A percentile compares a stretch with the other conserved stretches of the same genome.
These are phyloP conservation scores for Ophioderma brevispina DNA, from an alignment of 35 echinoderm and acorn worm species.

Conservation along the genomic window DNA sequence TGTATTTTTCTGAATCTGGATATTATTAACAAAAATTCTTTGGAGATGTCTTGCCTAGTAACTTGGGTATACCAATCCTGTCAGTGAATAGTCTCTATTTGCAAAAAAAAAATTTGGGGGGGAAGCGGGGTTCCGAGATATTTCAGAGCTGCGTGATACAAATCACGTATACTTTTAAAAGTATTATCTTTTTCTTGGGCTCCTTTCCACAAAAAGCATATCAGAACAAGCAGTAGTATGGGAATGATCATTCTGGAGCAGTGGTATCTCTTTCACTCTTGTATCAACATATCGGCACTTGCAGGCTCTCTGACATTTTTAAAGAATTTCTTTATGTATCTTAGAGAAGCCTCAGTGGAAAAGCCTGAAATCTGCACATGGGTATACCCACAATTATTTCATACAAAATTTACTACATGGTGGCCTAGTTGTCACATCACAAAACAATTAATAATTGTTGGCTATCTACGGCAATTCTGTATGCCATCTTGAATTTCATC, in stretches of 20 bases:
- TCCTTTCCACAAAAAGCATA: neutral
- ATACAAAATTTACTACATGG: neutral
- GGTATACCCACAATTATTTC: neutral
- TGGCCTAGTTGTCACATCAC: slow-evolving; percentile 23
- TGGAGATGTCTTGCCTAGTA: neutral
- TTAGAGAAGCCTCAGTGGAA: neutral
- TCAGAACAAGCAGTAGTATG: neutral
- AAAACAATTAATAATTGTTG: neutral
- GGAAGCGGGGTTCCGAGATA: neutral
- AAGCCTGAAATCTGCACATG: neutral
- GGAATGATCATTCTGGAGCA: neutral
- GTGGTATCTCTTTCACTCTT: neutral
- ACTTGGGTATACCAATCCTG: neutral
- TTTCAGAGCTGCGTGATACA: neutral
- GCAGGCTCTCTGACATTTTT: neutral
- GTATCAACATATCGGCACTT: too few relatives aligned
- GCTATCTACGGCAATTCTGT: neutral
- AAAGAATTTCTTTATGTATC: neutral
- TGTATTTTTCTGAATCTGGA: neutral
- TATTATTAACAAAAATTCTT: neutral
- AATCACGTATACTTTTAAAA: neutral
- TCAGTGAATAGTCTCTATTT: neutral
- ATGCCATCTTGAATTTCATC: neutral
- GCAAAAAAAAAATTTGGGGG: neutral
- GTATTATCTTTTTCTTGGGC: too few relatives aligned